Evolutionary conservation across 2,113 vertebrate genomes (phyloP).

Genomic region (Artemisiospiza belli): DNA sequence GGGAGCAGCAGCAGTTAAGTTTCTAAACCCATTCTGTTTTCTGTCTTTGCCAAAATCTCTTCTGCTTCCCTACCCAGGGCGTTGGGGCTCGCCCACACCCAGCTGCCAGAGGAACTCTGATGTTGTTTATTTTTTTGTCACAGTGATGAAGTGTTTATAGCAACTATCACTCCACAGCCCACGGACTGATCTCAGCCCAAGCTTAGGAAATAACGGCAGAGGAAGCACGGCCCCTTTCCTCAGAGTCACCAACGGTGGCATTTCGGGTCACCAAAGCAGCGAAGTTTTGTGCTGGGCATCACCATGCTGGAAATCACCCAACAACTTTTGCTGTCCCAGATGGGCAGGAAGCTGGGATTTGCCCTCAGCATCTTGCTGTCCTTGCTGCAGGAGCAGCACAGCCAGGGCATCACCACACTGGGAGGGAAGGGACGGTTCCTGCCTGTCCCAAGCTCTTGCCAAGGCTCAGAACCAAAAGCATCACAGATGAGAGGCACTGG

Average conservation of each 20-base stretch:
- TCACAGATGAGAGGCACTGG: fast-evolving
- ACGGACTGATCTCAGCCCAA: neutral
- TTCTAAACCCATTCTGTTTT: neutral
- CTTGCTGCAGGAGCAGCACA: neutral
- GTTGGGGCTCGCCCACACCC: neutral
- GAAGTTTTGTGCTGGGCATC: neutral
- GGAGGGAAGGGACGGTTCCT: neutral
- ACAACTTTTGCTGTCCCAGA: neutral
- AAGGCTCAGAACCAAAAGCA: neutral
- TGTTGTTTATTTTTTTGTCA: constrained; percentile 37
- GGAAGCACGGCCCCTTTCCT: neutral
- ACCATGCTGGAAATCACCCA: neutral
- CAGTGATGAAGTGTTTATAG: constrained; percentile 51
- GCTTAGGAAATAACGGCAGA: neutral
- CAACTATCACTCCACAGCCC: constrained; percentile 3
- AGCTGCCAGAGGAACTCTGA: neutral
- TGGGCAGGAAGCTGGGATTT: neutral
- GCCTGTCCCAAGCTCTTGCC: fast-evolving
- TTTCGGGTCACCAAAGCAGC: neutral
- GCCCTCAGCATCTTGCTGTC: neutral
- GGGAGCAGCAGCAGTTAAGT: neutral
- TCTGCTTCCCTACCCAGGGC: constrained; percentile 7
- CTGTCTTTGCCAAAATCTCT: constrained; percentile 39
- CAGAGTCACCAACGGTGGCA: fast-evolving
- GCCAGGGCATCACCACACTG: fast-evolving